Evolutionary conservation across 2,888 invertebrate species (phyloP).

Genomic region (Plagiodera versicolora): DNA sequence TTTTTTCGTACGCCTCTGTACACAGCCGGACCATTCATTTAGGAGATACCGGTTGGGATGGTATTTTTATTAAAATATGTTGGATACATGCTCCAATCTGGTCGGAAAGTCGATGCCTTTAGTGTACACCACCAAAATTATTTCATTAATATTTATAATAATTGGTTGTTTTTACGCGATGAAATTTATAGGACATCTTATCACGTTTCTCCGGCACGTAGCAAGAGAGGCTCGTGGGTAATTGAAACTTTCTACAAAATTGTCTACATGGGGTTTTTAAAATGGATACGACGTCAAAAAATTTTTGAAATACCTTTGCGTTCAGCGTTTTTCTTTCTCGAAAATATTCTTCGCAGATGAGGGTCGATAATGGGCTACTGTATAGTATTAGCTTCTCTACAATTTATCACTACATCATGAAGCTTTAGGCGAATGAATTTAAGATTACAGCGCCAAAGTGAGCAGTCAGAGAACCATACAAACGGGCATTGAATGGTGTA

Average conservation of each 20-base stretch:
- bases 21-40: slow-evolving; percentile 1
- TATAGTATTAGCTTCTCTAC: too few relatives aligned
- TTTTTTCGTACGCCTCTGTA: background rate
- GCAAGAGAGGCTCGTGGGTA: background rate
- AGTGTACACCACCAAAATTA: slow-evolving; percentile 1
- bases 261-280: too few relatives aligned
- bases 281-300: too few relatives aligned
- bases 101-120: slow-evolving; percentile 1
- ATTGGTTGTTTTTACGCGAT: slow-evolving; percentile 9
- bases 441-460: too few relatives aligned
- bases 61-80: slow-evolving; percentile 10
- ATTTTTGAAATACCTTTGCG: too few relatives aligned
- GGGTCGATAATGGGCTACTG: too few relatives aligned
- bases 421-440: too few relatives aligned
- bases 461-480: too few relatives aligned
- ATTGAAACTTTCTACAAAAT: background rate
- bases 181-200: slow-evolving; percentile 11
- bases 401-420: too few relatives aligned
- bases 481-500: too few relatives aligned
- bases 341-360: too few relatives aligned
- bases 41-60: slow-evolving; percentile 7
- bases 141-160: slow-evolving; percentile 12
- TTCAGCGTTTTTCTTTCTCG: too few relatives aligned
- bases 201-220: background rate
- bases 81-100: slow-evolving; percentile 6